Evolutionary conservation across 2,797 vertebrate genomes (phyloP), one percentile per base, ranked within the genome.

Genomic region (Callimico goeldii): DNA sequence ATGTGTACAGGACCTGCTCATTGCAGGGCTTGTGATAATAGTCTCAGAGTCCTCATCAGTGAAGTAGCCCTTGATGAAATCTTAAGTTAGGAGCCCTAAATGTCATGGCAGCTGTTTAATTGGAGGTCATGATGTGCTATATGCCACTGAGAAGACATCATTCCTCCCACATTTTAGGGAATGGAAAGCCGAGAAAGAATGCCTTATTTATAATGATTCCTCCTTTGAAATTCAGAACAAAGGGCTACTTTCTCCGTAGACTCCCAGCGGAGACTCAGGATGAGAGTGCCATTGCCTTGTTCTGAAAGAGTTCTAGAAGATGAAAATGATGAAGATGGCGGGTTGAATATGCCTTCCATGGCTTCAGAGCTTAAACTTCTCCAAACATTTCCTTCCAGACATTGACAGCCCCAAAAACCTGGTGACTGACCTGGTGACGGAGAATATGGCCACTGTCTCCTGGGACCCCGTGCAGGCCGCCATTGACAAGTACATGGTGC

Each of bases 401-500:
- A 98, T 99, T 20, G 98, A 99, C 61, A 98, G 98, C 91, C 99
- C 98, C 39, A 75, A 98, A 98, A 99, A 99, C 80, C 97, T 99
- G 97, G 97, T 98, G 97, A 98, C 98, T 39, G 97, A 90, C 73
- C 98, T 97, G 41, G 98, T 99, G 87, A 99, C 99, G 0, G 99
- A 99, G 95, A 98, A 98, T 97, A 98, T 98, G 7, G 98, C 98
- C 83, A 98, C 85, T 0, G 50, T 99, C 86, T 99, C 98, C 30
- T 99, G 99, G 99, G 98, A 98, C 93, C 98, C 95, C 0, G 98
- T 98, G 88, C 98, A 92, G 96, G 99, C 98, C 4, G 95, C 98
- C 55, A 97, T 99, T 43, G 99, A 99, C 84, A 98, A 98, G 97
- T 99, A 99, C 96, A 92, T 98, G 96, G 97, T 99, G 70, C 99